Percentiles rank a stretch among this genome's conserved stretches.
These are phyloP conservation scores for Cacatua alba DNA, from an alignment of 2,113 vertebrate species.

Conservation along the genomic window DNA sequence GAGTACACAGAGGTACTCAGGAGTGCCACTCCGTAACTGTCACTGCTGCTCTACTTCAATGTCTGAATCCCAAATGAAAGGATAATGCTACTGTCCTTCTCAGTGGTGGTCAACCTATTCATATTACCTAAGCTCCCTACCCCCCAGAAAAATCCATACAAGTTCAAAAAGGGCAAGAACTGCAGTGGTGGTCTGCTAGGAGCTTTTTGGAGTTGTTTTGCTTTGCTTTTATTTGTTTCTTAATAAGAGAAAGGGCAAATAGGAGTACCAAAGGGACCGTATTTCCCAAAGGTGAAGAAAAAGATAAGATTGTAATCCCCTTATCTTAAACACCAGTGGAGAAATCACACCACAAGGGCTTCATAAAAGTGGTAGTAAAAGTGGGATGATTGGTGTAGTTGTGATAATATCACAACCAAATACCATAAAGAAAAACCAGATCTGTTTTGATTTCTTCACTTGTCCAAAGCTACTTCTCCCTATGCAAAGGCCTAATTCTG, in stretches of 20 bases:
- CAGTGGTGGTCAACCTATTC: not conserved
- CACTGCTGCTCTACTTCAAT: not conserved
- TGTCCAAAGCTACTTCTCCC: not conserved
- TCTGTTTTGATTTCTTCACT: not conserved
- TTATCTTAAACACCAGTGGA: not conserved
- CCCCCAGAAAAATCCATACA: fast-evolving
- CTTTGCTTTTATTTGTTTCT: not conserved
- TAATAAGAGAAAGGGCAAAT: not conserved
- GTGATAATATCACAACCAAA: not conserved
- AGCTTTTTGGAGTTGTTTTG: not conserved
- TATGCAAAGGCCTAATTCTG: not conserved
- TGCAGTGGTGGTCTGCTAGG: fast-evolving
- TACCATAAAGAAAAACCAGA: fast-evolving
- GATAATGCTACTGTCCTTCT: not conserved
- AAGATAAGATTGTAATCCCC: fast-evolving
- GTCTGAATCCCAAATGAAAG: not conserved
- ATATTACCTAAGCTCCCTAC: too few species aligned
- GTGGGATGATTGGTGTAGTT: not conserved
- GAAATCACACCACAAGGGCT: not conserved
- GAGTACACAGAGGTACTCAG: not conserved
- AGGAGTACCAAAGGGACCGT: fast-evolving
- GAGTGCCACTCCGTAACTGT: not conserved
- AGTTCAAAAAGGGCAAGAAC: not conserved
- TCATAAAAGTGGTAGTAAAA: not conserved
- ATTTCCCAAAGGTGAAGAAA: not conserved